Conservation (phyloP, 2,888 invertebrate genomes). For the Blastobasis lacticolella region DNA sequence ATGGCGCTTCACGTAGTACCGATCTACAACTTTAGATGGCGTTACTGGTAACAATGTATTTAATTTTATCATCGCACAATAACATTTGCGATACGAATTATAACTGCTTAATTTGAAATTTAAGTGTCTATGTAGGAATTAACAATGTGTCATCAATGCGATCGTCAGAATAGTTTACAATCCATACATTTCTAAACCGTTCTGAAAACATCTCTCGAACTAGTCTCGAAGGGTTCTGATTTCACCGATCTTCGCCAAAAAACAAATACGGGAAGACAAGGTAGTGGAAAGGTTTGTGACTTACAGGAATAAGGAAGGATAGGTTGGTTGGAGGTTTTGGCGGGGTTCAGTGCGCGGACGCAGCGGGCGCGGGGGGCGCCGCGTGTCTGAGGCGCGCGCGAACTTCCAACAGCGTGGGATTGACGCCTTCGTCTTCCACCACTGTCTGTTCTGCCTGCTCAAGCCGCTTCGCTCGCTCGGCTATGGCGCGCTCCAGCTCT, state of each 20-base stretch:
- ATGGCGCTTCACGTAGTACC: slow-evolving; percentile 9
- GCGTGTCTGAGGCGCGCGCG: slow-evolving; percentile 65
- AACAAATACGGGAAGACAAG: neutral
- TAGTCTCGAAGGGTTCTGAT: no score
- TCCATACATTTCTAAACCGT: no score
- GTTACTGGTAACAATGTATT: slow-evolving; percentile 2
- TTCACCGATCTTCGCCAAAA: neutral
- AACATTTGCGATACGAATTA: neutral
- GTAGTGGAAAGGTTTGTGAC: neutral
- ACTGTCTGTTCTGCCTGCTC: slow-evolving; percentile 54
- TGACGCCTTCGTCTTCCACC: slow-evolving; percentile 39
- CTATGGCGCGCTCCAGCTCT: slow-evolving; percentile 77
- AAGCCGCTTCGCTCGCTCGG: slow-evolving; percentile 73
- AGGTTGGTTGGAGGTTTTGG: neutral
- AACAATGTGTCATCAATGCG: no score
- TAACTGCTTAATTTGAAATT: neutral
- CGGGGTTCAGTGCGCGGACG: slow-evolving; percentile 46
- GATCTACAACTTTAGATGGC: slow-evolving; percentile 12
- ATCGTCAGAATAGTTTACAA: no score
- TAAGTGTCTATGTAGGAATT: no score
- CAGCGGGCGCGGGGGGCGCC: slow-evolving; percentile 41
- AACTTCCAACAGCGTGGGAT: slow-evolving; percentile 57
- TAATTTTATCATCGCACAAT: neutral
- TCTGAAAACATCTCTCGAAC: no score
- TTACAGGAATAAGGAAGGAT: neutral